Evolutionary conservation across 35 echinoderm and acorn worm genomes (phyloP).

Genomic region (Hemicentrotus pulcherrimus): DNA sequence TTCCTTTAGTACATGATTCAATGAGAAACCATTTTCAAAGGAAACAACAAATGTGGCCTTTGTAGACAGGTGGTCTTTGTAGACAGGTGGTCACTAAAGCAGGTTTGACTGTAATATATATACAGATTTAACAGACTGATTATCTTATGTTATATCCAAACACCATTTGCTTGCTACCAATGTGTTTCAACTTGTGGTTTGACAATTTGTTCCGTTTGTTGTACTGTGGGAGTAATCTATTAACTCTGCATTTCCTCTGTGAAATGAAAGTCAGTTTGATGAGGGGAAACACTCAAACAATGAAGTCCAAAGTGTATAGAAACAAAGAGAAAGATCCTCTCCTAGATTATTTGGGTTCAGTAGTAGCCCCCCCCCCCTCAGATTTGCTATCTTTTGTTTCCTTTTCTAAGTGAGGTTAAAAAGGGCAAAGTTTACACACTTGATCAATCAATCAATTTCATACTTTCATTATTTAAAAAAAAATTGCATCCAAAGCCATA

Average conservation of each 20-base stretch:
- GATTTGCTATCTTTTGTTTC: conserved; percentile 2
- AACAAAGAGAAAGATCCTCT: conserved; percentile 12
- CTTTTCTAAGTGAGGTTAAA: conserved; percentile 10
- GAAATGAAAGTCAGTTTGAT: conserved; percentile 33
- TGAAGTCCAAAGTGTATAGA: conserved; percentile 15
- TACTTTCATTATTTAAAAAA: conserved; percentile 5
- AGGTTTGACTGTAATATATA: too few relatives aligned
- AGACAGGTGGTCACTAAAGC: too few relatives aligned
- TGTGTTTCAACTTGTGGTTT: not conserved
- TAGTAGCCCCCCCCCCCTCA: not conserved
- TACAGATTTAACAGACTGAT: too few relatives aligned
- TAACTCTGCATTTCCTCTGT: conserved; percentile 29
- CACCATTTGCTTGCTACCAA: not conserved
- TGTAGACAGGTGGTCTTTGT: too few relatives aligned
- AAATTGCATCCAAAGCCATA: not conserved
- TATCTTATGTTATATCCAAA: too few relatives aligned
- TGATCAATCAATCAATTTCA: conserved; percentile 43
- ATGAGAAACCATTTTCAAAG: too few relatives aligned
- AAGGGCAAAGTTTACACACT: not conserved
- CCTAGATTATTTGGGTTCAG: not conserved
- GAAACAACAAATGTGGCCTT: too few relatives aligned
- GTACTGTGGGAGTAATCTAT: not conserved
- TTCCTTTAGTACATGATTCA: too few relatives aligned
- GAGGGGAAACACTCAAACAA: conserved; percentile 30
- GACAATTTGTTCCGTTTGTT: not conserved